phyloP scores from a whole-genome alignment of 2,888 invertebrate species.

The Drosophila niveifrons region DNA sequence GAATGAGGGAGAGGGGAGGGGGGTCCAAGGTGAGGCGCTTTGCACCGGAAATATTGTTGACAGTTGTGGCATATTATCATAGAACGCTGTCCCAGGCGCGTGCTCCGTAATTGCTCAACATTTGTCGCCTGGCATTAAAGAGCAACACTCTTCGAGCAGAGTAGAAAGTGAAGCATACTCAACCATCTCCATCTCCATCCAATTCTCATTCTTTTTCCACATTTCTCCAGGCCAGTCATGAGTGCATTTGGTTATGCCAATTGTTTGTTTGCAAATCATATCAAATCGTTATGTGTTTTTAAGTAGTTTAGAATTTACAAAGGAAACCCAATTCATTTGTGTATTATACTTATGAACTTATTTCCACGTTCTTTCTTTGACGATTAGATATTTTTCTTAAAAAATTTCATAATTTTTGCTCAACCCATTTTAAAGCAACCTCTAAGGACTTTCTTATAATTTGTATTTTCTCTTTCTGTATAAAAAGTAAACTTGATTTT shows the following conservation, averaged over 20 bases:
- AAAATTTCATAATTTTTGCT: too few relatives aligned
- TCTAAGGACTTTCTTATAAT: too few relatives aligned
- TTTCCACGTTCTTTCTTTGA: too few relatives aligned
- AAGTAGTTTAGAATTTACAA: not conserved
- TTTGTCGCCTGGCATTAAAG: constrained; percentile 54
- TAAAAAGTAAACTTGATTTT: too few relatives aligned
- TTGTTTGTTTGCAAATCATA: not conserved
- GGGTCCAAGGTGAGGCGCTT: constrained; percentile 23
- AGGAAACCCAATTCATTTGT: not conserved
- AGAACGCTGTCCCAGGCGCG: constrained; percentile 48
- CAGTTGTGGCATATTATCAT: constrained; percentile 82
- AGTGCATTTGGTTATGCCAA: constrained; percentile 11
- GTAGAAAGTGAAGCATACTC: constrained; percentile 28
- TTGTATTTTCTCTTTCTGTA: too few relatives aligned
- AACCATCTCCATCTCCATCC: constrained; percentile 1
- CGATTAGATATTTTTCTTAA: too few relatives aligned
- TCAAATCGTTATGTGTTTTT: not conserved
- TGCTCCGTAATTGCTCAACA: constrained; percentile 58
- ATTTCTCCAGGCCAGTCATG: not conserved
- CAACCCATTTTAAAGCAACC: too few relatives aligned
- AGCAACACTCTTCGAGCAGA: constrained; percentile 24
- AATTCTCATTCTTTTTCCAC: not conserved
- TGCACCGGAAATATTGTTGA: constrained; percentile 78
- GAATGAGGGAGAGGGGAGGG: not conserved
- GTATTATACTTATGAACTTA: not conserved